Conservation (phyloP, 2,888 invertebrate genomes). For the Watsonalla binaria region DNA sequence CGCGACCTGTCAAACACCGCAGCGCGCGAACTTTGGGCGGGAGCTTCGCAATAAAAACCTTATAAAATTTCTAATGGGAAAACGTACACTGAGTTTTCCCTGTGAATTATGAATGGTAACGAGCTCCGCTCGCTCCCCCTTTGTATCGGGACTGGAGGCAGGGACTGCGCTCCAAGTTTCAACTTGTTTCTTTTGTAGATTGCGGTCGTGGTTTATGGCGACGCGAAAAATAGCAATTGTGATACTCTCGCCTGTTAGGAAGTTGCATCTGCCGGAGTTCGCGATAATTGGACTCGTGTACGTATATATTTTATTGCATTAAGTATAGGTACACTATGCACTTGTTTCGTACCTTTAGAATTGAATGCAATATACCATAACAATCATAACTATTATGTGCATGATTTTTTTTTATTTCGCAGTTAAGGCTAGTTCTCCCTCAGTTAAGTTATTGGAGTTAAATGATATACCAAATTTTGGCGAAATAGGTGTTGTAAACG, state of each 20-base stretch:
- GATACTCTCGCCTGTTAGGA: slow-evolving; percentile 36
- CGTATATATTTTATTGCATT: slow-evolving; percentile 15
- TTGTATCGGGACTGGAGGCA: slow-evolving; percentile 28
- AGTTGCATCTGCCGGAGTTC: slow-evolving; percentile 22
- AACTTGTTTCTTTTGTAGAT: slow-evolving; percentile 68
- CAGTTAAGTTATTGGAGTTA: too few species aligned
- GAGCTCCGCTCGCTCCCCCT: slow-evolving; percentile 50
- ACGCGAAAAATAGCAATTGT: slow-evolving; percentile 62
- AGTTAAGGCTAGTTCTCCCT: too few species aligned
- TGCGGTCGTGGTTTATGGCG: slow-evolving; percentile 49
- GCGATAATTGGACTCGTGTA: slow-evolving; percentile 20
- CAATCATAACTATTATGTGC: too few species aligned
- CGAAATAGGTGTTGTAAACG: too few species aligned
- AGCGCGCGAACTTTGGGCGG: slow-evolving; percentile 52
- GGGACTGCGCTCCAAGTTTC: slow-evolving; percentile 49
- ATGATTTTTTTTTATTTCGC: too few species aligned
- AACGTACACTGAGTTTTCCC: slow-evolving; percentile 73
- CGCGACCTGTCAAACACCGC: slow-evolving; percentile 41
- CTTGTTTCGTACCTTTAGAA: too few species aligned
- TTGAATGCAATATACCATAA: too few species aligned
- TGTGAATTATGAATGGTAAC: slow-evolving; percentile 78
- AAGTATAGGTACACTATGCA: background rate
- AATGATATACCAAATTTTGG: too few species aligned
- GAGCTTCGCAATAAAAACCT: slow-evolving; percentile 69
- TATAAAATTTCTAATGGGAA: slow-evolving; percentile 77